Base-by-base conservation (phyloP, 1,140 invertebrate genomes). In the Drosophila sp. region DNA sequence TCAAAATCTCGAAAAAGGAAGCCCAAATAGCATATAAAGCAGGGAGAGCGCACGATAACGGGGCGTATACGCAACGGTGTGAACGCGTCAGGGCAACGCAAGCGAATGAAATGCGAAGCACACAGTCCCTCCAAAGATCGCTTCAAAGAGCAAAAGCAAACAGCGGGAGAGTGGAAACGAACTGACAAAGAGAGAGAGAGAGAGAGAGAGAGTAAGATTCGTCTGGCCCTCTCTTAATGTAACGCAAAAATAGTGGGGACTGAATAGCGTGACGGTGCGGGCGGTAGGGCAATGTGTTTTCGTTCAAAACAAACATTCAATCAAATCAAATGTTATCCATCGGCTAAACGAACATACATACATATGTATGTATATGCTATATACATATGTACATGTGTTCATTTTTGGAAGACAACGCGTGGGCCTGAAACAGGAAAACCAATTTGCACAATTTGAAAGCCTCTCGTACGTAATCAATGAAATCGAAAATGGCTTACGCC, bases 261-360 rank as follows among this genome's bases (percentile, higher is more conserved):
- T 17, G 7, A 10, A 7, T 2, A 7, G 7, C 17, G 32, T 4
- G 17, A 58, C 10, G 33, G 33, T 8, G 30, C 32, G 56, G 23
- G 23, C 29, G 56, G 32, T 8, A 17, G 17, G 17, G 17, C 65
- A 76, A 62, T 71, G 33, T 66, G 54, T 60, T 61, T 66, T 73
- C 58, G 74, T 60, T 80, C 66, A 81, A 86, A 86, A 79, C 79
- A 85, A 85, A 86, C 82, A 86, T 80, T 83, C 82, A 73, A 70
- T 79, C 76, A 69, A 32, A 62, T 50, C 76, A 75, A 74, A 63
- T 44, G 44, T 68, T 62, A 65, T 75, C 74, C 67, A 74, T 64
- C 17, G 55, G 61, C 40, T 29, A 62, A 35, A 29, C 57, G 40
- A 70, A 61, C 10, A 38, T 10, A 38, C 11, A 38, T 11, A 58